Evolutionary conservation across 2,888 invertebrate genomes (phyloP).

Genomic region (Parnassius smintheus): DNA sequence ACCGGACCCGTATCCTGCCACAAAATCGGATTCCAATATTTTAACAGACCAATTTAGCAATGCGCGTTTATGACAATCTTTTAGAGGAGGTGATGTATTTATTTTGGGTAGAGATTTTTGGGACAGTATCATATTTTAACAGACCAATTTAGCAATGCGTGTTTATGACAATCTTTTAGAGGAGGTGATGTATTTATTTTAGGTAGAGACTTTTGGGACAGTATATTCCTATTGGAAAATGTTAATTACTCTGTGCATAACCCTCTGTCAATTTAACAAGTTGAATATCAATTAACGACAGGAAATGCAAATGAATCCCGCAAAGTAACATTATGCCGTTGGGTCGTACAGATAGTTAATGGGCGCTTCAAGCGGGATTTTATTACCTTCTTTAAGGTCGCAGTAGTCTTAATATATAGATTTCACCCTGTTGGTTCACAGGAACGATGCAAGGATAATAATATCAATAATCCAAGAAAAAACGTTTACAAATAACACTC

Average conservation of each 20-base stretch:
- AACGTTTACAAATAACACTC: too few species aligned
- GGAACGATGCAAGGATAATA: too few species aligned
- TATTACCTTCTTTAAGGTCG: too few species aligned
- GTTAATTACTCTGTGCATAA: neutral
- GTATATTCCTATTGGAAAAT: conserved; percentile 9
- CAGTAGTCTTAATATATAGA: too few species aligned
- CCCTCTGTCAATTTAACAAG: conserved; percentile 10
- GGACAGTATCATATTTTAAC: too few species aligned
- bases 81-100: conserved; percentile 20
- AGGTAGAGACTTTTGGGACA: conserved; percentile 11
- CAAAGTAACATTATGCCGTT: conserved; percentile 24
- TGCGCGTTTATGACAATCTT: conserved; percentile 5
- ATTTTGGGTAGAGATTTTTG: conserved; percentile 3
- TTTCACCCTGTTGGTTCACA: too few species aligned
- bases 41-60: too few species aligned
- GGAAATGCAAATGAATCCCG: conserved; percentile 19
- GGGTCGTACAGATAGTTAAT: conserved; percentile 30
- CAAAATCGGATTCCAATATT: too few species aligned
- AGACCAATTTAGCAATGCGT: too few species aligned
- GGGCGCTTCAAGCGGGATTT: conserved; percentile 30
- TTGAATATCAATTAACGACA: conserved; percentile 24
- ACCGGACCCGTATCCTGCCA: too few species aligned
- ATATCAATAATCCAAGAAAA: too few species aligned
- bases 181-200: conserved; percentile 13
- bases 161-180: conserved; percentile 15